Percentiles rank a stretch among this genome's conserved stretches.
phyloP scores from a whole-genome alignment of 2,888 invertebrate species.

The Venusia cambrica region DNA sequence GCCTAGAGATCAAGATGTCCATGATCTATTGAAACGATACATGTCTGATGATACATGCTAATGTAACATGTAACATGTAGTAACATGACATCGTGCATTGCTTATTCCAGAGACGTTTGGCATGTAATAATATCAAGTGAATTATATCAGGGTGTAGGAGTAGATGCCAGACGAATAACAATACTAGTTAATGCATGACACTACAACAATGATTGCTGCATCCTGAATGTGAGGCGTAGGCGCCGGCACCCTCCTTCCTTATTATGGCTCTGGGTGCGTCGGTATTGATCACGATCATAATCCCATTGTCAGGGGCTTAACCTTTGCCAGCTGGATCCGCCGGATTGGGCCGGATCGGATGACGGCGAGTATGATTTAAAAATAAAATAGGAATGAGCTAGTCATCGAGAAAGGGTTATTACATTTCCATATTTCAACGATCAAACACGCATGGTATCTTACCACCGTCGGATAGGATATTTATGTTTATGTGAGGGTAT shows the following conservation, averaged over 20 bases:
- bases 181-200: constrained; percentile 32
- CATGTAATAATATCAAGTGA: constrained; percentile 18
- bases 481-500: too few species aligned
- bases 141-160: constrained; percentile 27
- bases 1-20: too few species aligned
- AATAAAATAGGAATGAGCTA: constrained; percentile 6
- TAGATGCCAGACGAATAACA: constrained; percentile 24
- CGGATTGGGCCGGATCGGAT: constrained; percentile 5
- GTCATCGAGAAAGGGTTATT: constrained; percentile 6
- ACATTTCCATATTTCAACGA: constrained; percentile 9
- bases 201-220: constrained; percentile 60
- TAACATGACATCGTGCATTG: too few species aligned
- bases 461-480: too few species aligned
- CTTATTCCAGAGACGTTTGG: constrained; percentile 5
- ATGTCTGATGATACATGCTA: too few species aligned
- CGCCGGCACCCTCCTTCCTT: constrained; percentile 72
- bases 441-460: constrained; percentile 4
- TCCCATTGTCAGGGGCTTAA: constrained; percentile 24
- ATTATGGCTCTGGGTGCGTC: constrained; percentile 49
- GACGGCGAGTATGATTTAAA: constrained; percentile 5
- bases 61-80: too few species aligned
- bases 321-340: constrained; percentile 15
- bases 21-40: too few species aligned
- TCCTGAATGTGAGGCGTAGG: constrained; percentile 58
- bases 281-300: constrained; percentile 29